Evolutionary conservation across 2,888 invertebrate genomes (phyloP).

Genomic region (Acronicta leporina): DNA sequence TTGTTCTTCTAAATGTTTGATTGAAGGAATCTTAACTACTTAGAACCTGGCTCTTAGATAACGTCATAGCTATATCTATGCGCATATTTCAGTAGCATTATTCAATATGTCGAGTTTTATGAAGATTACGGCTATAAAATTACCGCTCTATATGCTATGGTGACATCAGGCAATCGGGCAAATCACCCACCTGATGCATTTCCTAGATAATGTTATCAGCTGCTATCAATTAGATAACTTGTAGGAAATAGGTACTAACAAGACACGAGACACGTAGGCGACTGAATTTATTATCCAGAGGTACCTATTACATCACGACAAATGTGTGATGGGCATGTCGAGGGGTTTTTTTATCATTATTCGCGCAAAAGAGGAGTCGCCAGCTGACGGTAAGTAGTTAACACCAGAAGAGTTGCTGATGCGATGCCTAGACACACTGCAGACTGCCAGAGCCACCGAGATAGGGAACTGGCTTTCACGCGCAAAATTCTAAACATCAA

Average conservation of each 20-base stretch:
- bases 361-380: too few relatives aligned
- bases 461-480: too few relatives aligned
- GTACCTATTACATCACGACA: background rate
- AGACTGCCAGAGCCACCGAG: too few relatives aligned
- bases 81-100: background rate
- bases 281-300: background rate
- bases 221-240: background rate
- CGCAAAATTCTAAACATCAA: too few relatives aligned
- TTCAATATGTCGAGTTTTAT: background rate
- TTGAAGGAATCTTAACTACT: too few relatives aligned
- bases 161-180: background rate
- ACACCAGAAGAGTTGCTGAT: too few relatives aligned
- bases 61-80: too few relatives aligned
- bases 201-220: background rate
- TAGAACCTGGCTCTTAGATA: too few relatives aligned
- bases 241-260: background rate
- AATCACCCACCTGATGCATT: background rate
- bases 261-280: slow-evolving; percentile 1
- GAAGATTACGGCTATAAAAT: background rate
- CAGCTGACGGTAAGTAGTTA: too few relatives aligned
- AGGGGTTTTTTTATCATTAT: too few relatives aligned
- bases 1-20: too few relatives aligned
- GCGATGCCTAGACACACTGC: too few relatives aligned
- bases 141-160: background rate
- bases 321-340: background rate